Evolutionary conservation across 2,113 vertebrate genomes (phyloP).

Genomic region (Alces alces): DNA sequence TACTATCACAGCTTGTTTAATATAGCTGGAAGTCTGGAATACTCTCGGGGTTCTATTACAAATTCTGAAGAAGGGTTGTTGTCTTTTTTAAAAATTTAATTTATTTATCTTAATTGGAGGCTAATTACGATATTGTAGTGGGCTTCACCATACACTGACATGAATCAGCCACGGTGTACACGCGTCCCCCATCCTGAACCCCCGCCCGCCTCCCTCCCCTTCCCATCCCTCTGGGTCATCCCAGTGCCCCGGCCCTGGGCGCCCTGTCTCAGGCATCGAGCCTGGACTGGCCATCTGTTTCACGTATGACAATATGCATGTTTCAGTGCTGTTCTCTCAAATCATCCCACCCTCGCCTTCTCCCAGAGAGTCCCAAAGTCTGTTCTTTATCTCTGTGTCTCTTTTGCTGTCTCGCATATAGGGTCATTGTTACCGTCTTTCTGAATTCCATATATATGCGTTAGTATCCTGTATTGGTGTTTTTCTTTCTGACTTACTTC

Average conservation of each 20-base stretch:
- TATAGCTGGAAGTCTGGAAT: background rate
- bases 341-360: background rate
- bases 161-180: background rate
- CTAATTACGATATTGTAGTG: background rate
- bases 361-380: background rate
- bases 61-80: background rate
- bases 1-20: background rate
- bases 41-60: background rate
- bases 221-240: background rate
- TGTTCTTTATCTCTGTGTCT: background rate
- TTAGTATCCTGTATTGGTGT: background rate
- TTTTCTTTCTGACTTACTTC: background rate
- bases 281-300: background rate
- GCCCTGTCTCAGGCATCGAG: background rate
- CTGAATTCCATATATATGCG: background rate
- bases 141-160: background rate
- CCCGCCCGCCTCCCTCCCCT: background rate
- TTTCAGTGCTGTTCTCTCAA: background rate
- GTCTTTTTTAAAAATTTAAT: background rate
- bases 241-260: background rate
- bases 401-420: background rate
- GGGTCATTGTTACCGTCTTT: background rate
- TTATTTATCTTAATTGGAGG: background rate
- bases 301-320: accelerated
- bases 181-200: too few species aligned